Evolutionary conservation across 2,113 vertebrate genomes (phyloP).

Genomic region (Tauraco erythrolophus): DNA sequence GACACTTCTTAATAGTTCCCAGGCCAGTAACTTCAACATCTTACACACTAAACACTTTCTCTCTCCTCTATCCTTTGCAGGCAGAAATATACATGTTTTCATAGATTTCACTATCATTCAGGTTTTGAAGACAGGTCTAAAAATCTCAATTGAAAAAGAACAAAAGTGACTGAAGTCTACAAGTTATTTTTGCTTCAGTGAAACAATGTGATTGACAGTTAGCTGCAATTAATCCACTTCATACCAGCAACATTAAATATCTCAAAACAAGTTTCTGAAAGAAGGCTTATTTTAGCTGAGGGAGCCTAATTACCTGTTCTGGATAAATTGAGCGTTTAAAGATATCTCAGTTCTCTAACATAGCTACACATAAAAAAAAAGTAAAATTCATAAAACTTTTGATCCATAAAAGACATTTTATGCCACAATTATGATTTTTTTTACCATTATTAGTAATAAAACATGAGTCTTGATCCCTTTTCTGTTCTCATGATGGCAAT

Average conservation of each 20-base stretch:
- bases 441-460: background rate
- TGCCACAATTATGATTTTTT: background rate
- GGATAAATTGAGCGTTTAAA: background rate
- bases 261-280: conserved; percentile 38
- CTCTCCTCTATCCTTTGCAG: background rate
- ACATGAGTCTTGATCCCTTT: background rate
- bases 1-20: background rate
- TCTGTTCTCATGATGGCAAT: background rate
- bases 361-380: background rate
- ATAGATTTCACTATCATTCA: background rate
- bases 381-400: background rate
- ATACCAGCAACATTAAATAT: background rate
- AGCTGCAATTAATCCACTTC: conserved; percentile 18
- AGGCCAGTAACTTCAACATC: background rate
- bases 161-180: background rate
- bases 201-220: conserved; percentile 17
- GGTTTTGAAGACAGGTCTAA: background rate
- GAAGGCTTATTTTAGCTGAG: background rate
- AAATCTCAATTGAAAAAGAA: background rate
- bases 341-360: background rate
- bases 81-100: background rate
- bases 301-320: background rate
- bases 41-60: background rate
- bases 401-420: background rate
- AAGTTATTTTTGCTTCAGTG: conserved; percentile 17